These are phyloP conservation scores for Perccottus glenii DNA, from an alignment of 2,113 vertebrate genomes.

Conservation along the genomic window DNA sequence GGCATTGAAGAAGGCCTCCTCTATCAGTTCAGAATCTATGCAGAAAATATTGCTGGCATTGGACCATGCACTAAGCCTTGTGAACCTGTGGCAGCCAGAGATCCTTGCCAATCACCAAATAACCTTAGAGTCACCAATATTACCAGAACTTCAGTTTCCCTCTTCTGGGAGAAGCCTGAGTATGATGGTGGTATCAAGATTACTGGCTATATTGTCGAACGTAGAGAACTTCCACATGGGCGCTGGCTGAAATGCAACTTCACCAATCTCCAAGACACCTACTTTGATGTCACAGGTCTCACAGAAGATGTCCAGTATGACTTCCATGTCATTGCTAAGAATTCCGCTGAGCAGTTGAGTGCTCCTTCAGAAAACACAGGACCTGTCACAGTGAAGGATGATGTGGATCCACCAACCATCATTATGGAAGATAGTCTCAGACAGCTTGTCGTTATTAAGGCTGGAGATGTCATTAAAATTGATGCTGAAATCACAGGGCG, in stretches of 20 bases:
- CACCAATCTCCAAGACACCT: conserved; percentile 92
- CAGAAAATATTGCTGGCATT: conserved; percentile 96
- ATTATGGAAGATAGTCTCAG: conserved; percentile 92
- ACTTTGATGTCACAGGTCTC: conserved; percentile 92
- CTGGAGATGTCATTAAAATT: conserved; percentile 91
- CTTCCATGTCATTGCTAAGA: conserved; percentile 93
- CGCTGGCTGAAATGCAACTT: conserved; percentile 98
- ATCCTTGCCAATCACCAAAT: conserved; percentile 93
- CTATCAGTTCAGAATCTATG: conserved; percentile 96
- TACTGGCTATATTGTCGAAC: conserved; percentile 94
- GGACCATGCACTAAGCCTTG: conserved; percentile 92
- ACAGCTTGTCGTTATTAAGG: conserved; percentile 90
- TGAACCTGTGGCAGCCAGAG: conserved; percentile 92
- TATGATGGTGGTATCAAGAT: conserved; percentile 92
- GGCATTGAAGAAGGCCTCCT: conserved; percentile 92
- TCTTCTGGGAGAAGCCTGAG: conserved; percentile 92
- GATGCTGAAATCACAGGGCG: conserved; percentile 93
- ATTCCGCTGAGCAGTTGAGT: conserved; percentile 91
- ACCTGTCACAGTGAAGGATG: conserved; percentile 94
- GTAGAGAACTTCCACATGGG: conserved; percentile 91
- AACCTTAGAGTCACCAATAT: conserved; percentile 94
- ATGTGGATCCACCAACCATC: conserved; percentile 93
- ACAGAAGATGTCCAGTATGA: conserved; percentile 96
- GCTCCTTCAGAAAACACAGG: conserved; percentile 92
- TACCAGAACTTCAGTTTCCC: conserved; percentile 93